Base-by-base conservation (phyloP, 2,113 vertebrate species). In the Canis aureus region DNA sequence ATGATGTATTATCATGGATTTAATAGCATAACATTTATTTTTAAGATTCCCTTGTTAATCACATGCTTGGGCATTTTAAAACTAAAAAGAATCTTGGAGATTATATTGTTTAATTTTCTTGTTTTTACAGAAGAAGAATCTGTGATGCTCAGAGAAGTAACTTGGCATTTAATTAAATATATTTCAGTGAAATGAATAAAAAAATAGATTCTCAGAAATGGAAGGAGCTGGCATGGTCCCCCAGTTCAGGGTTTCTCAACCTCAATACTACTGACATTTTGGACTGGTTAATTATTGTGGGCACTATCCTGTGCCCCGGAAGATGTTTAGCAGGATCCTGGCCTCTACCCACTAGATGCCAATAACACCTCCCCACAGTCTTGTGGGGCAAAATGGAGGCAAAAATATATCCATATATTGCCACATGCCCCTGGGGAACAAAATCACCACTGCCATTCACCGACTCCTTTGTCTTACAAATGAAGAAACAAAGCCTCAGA, bases 1-100 rank as follows among this genome's bases (percentile, higher is more conserved):
- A 95, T 90, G 35, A 89, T 82, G 20, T 76, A 23, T 89, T 93
- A 97, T 96, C 74, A 80, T 90, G 35, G 64, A 96, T 90, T 97
- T 94, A 96, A 89, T 66, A 95, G 49, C 69, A 92, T 87, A 95
- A 84, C 38, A 92, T 88, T 98, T 96, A 95, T 90, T 96, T 96
- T 96, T 80, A 73, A 87, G 80, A 59, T 27, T 95, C 84, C 80
- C 83, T n/a, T 90, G 57, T 87, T 98, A 96, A 88, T 97, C 92
- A 94, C 32, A 90, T 49, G 60, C 79, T 96, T 90, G 62, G 80
- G 59, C 38, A 83, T 84, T 96, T 94, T 67, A 95, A 96, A 97
- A 29, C 43, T 96, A 71, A 79, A 94, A 96, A 84, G 90, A 95
- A 95, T 95, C 83, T 96, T 49, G 81, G 83, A 43, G 74, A 87